Conservation (phyloP, 2,113 vertebrate species). For the Eupsittula cactorum region DNA sequence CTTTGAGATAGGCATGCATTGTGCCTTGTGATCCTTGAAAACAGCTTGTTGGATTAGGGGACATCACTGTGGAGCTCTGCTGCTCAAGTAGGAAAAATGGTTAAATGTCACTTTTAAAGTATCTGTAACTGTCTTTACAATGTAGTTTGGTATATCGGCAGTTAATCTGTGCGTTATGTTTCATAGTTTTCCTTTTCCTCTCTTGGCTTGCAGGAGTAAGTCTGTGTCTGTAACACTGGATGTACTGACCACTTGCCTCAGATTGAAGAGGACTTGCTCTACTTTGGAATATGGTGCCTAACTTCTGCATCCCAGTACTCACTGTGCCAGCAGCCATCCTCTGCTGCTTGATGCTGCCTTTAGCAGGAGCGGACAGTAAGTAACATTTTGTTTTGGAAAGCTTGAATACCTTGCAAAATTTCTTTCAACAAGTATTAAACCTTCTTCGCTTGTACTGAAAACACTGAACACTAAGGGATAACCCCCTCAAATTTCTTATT, state of each 20-base stretch:
- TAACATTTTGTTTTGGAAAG: conserved; percentile 5
- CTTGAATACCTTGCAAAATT: background rate
- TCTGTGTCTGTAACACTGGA: conserved; percentile 58
- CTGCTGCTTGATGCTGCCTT: conserved; percentile 75
- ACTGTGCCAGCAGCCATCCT: conserved; percentile 80
- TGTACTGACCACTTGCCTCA: conserved; percentile 64
- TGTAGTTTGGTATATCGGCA: background rate
- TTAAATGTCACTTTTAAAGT: background rate
- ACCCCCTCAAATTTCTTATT: background rate
- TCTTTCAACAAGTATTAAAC: background rate
- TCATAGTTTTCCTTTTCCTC: background rate
- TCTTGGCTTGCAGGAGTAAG: conserved; percentile 58
- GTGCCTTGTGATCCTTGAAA: background rate
- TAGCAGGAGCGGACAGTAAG: conserved; percentile 84
- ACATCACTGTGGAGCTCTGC: background rate
- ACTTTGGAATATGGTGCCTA: conserved; percentile 81
- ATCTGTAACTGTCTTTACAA: background rate
- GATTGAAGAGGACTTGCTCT: conserved; percentile 73
- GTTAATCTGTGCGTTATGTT: background rate
- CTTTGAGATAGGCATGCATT: background rate
- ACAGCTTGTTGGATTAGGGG: background rate
- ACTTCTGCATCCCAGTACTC: conserved; percentile 64
- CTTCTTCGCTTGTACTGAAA: background rate
- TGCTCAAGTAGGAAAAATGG: background rate
- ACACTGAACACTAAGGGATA: background rate